phyloP scores from a whole-genome alignment of 2,888 invertebrate species.

The Caenorhabditis wallacei region DNA sequence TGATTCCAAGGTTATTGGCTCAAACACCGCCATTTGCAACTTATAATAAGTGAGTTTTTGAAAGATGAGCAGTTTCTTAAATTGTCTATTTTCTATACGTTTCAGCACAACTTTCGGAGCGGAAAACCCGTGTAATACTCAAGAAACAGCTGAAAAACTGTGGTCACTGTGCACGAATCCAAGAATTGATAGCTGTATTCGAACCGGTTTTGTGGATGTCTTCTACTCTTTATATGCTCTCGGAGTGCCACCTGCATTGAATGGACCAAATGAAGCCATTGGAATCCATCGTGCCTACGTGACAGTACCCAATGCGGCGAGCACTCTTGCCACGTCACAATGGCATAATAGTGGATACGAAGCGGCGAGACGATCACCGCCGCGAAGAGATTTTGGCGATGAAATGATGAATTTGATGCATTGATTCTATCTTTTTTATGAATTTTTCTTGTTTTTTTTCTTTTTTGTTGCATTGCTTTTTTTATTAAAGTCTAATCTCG shows the following conservation, averaged over 20 bases:
- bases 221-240: constrained; percentile 71
- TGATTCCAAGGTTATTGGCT: constrained; percentile 66
- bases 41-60: constrained; percentile 68
- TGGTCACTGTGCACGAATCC: constrained; percentile 59
- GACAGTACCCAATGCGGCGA: constrained; percentile 34
- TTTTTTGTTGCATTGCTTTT: neutral
- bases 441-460: neutral
- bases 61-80: too few species aligned
- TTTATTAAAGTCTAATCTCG: constrained; percentile 8
- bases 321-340: constrained; percentile 44
- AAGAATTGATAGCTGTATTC: constrained; percentile 37
- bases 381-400: constrained; percentile 53
- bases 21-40: constrained; percentile 69
- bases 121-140: constrained; percentile 64
- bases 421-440: constrained; percentile 10
- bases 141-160: constrained; percentile 57
- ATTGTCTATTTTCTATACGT: neutral
- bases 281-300: constrained; percentile 67
- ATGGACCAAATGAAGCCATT: constrained; percentile 65
- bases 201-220: constrained; percentile 65
- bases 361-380: constrained; percentile 58
- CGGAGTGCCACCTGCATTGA: constrained; percentile 62
- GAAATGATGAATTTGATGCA: constrained; percentile 61
- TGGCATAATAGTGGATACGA: constrained; percentile 66
- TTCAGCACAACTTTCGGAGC: constrained; percentile 59